Evolutionary conservation across 2,888 invertebrate species (phyloP), one percentile per base, ranked within the genome.

Genomic region (Phaonia tiefii): DNA sequence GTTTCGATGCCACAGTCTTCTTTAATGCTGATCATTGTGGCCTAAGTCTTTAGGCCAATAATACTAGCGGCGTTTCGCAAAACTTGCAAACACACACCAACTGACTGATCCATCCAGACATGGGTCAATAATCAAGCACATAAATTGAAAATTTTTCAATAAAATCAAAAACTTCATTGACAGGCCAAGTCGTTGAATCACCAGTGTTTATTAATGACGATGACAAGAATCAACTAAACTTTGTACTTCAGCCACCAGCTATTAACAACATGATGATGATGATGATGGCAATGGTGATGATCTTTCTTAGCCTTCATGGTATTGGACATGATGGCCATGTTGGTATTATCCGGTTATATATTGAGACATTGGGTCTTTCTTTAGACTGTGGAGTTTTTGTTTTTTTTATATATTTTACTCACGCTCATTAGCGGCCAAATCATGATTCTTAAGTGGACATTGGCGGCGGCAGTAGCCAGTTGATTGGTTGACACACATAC

Each of bases 361-460:
- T 8, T 58, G 15, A 17, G 31, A 31, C 31, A 5, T 31, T 49
- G 49, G 8, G 37, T 13, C 7, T 39, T 26, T 11, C 67, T 56
- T 22, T 25, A 10, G 22, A 15, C 67, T 56, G 37, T 25, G 11
- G 22, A 15, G 2, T 54, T 17, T 26, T 58, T 66, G 1, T 60
- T 66, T 67, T 11, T 51, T 51, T 2, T n/a, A 39, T 63, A 39
- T 37, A 39, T 63, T 75, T 71, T 74, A 75, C 78, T 81, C 75
- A 81, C 81, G 72, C 72, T 81, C 75, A 78, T 81, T 81, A 81
- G 75, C 67, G 75, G 39, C 26, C 49, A 72, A 72, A 69, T 81
- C 78, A 81, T 75, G 75, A 63, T 70, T 65, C 70, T 70, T 39
- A 67, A 73, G 42, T 76, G 42, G 60, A 42, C 66, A 20, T 51